Percentiles rank a stretch among this genome's conserved stretches.
Evolutionary conservation across 2,797 vertebrate genomes (phyloP).

Genomic region (Emydoidea blandingii): DNA sequence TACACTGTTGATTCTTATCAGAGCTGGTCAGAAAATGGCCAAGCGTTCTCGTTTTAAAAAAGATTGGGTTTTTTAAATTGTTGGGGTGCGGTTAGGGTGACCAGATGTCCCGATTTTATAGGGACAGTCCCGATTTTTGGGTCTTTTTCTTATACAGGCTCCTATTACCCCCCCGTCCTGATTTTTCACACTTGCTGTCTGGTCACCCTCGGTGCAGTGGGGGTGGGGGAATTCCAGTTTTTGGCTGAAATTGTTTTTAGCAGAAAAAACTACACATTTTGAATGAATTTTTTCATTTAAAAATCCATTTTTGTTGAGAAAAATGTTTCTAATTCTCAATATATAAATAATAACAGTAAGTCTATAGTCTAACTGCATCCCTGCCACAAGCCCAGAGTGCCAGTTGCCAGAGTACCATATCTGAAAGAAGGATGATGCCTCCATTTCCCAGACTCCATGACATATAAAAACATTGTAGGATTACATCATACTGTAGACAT

Average conservation of each 20-base stretch:
- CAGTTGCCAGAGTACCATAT: neutral
- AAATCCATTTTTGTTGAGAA: neutral
- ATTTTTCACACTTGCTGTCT: too few species aligned
- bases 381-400: neutral
- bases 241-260: neutral
- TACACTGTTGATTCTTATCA: neutral
- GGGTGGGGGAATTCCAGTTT: neutral
- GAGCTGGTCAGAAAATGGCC: neutral
- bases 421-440: neutral
- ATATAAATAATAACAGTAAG: neutral
- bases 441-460: slow-evolving; percentile 18
- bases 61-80: neutral
- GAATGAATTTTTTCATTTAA: neutral
- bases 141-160: too few species aligned
- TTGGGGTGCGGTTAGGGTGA: too few species aligned
- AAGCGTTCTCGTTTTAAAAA: neutral
- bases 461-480: slow-evolving; percentile 10
- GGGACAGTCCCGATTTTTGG: too few species aligned
- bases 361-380: neutral
- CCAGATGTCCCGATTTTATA: too few species aligned
- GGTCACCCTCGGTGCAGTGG: too few species aligned
- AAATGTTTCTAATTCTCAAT: neutral
- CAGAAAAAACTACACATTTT: neutral
- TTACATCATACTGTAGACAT: neutral
- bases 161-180: too few species aligned